Percentiles rank a stretch among this genome's conserved stretches.
phyloP scores from a whole-genome alignment of 2,888 invertebrate species.

The Acronicta leporina region DNA sequence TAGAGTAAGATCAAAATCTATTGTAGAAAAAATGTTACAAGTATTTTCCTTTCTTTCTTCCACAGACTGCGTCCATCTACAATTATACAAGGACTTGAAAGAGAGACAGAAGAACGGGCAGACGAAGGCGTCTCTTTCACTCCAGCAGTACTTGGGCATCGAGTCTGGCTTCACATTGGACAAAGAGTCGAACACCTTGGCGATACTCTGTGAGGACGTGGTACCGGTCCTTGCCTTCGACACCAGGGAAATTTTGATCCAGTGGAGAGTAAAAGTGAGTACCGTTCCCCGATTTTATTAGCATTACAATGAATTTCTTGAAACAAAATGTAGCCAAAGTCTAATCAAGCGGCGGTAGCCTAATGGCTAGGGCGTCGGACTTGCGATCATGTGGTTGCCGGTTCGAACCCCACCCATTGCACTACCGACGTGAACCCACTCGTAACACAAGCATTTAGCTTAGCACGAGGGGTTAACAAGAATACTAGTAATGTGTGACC shows the following conservation, averaged over 20 bases:
- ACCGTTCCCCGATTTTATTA: no score
- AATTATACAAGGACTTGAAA: slow-evolving; percentile 96
- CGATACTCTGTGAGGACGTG: slow-evolving; percentile 95
- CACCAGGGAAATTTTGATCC: slow-evolving; percentile 95
- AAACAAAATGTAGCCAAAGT: no score
- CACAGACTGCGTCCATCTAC: slow-evolving; percentile 96
- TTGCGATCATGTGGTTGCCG: no score
- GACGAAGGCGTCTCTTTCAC: slow-evolving; percentile 95
- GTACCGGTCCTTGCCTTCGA: slow-evolving; percentile 96
- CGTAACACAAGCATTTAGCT: no score
- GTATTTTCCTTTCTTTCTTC: slow-evolving; percentile 61
- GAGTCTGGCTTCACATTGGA: slow-evolving; percentile 96
- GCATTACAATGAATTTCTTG: no score
- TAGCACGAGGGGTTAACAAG: no score
- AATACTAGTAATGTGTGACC: no score
- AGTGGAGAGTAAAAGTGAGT: slow-evolving; percentile 92
- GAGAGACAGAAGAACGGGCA: slow-evolving; percentile 96
- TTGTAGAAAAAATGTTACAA: not conserved
- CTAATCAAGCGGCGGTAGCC: no score
- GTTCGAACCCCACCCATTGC: no score
- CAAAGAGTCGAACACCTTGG: slow-evolving; percentile 96
- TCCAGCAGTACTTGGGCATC: slow-evolving; percentile 96
- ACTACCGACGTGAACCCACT: no score
- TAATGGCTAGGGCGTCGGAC: no score
- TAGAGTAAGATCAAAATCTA: no score